phyloP scores from a whole-genome alignment of 2,888 invertebrate genomes.

The Zeuzera pyrina region DNA sequence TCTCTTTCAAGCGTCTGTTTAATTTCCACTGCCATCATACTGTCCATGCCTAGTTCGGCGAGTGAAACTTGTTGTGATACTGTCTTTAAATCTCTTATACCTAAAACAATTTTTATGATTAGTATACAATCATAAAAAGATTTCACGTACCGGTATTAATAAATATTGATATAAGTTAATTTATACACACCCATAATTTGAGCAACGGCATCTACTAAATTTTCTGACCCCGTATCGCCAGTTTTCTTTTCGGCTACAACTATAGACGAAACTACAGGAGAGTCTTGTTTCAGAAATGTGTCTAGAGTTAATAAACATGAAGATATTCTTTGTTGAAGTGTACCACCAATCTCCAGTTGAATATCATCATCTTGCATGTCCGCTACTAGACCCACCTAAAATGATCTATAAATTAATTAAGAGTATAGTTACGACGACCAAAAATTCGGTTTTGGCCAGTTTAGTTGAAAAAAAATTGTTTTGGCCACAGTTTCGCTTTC shows the following conservation, averaged over 20 bases:
- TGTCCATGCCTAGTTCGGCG: constrained; percentile 96
- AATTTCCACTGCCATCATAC: constrained; percentile 97
- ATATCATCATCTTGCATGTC: constrained; percentile 81
- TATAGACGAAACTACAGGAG: constrained; percentile 84
- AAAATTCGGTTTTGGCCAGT: too few species aligned
- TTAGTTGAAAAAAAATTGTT: too few species aligned
- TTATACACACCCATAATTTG: constrained; percentile 69
- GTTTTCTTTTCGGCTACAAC: constrained; percentile 89
- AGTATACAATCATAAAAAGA: too few species aligned
- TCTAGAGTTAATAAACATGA: constrained; percentile 86
- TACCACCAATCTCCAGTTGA: constrained; percentile 82
- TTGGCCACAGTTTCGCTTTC: too few species aligned
- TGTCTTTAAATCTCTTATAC: constrained; percentile 78
- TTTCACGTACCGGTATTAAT: too few species aligned
- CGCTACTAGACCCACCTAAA: constrained; percentile 82
- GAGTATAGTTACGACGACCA: too few species aligned
- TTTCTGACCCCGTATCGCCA: constrained; percentile 73
- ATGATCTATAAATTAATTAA: too few species aligned
- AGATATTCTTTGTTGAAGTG: constrained; percentile 87
- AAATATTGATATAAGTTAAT: too few species aligned
- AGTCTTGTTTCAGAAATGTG: constrained; percentile 79
- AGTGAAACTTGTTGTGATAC: constrained; percentile 81
- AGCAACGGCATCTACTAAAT: constrained; percentile 81
- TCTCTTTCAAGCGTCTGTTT: constrained; percentile 93
- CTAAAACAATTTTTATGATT: too few species aligned